Evolutionary conservation across 2,113 vertebrate species (phyloP), one percentile per base, ranked within the genome.

Genomic region (Tor tambroides): DNA sequence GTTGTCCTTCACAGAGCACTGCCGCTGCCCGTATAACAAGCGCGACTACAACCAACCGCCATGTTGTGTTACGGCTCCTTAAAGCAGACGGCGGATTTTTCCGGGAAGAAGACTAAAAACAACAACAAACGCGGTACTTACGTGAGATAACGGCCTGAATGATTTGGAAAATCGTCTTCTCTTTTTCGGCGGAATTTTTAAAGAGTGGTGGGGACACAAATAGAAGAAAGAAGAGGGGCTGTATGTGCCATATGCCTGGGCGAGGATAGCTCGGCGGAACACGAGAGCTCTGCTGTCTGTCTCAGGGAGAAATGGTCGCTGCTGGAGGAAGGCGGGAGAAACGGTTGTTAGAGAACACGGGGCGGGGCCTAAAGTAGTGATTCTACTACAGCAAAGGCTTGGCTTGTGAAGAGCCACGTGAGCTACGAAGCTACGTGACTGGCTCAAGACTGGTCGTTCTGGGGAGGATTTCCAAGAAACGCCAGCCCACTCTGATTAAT

Each of bases 171-270:
- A 99, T 97, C 97, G 97, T 99, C 97, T 99, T 99, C 96, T 99
- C 98, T 99, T 99, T 99, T 99, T 99, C 95, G 98, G 98, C 98
- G 97, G 98, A 99, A 99, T 99, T 98, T 99, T 99, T 98, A 99
- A 99, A 99, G 96, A 98, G 97, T 97, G 95, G 97, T 97, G 96
- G 96, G 94, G 95, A 95, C 96, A 97, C 96, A 93, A 94, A 95
- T 94, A 93, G 93, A 96, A 98, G 97, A 99, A 99, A 98, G 96
- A 96, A 95, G 93, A 93, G 92, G 87, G 95, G 93, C 96, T 91
- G 90, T 93, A 94, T 90, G 81, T 87, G 97, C 97, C 98, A 99
- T 99, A 98, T 92, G 94, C 83, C 84, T 85, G 59, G 74, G 78
- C 41, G 86, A 79, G 21, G 65, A 51, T 63, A 51, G 80, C 72